A percentile compares a stretch with the other conserved stretches of the same genome.
Conservation (phyloP, 2,113 vertebrate species). For the Leucosticte australis region DNA sequence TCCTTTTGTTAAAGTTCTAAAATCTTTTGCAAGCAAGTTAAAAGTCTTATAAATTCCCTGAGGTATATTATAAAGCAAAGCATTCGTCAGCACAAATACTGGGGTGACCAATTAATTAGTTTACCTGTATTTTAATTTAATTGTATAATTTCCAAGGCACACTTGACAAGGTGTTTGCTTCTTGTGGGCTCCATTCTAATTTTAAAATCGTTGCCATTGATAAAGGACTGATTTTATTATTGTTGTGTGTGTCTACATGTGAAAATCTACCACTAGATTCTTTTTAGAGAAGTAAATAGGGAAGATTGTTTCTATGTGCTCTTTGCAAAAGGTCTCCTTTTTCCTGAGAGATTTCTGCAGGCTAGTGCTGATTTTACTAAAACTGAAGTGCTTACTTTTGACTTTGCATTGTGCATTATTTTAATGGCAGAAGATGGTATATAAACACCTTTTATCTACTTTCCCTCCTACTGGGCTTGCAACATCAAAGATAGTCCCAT, state of each 20-base stretch:
- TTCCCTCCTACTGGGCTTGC: slow-evolving; percentile 40
- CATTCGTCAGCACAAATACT: not conserved
- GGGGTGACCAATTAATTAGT: not conserved
- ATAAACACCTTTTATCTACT: slow-evolving; percentile 62
- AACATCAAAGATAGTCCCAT: slow-evolving; percentile 54
- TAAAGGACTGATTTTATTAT: not conserved
- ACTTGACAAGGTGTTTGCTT: not conserved
- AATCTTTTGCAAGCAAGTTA: not conserved
- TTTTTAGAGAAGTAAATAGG: not conserved
- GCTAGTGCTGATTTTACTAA: slow-evolving; percentile 12
- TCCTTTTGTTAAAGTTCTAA: not conserved
- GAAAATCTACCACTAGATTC: not conserved
- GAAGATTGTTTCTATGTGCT: not conserved
- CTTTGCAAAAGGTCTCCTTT: not conserved
- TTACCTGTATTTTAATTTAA: not conserved
- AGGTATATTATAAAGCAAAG: not conserved
- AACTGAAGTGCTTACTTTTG: not conserved
- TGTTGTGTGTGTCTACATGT: not conserved
- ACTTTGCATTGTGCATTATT: slow-evolving; percentile 41
- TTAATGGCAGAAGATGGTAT: slow-evolving; percentile 50
- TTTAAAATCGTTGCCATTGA: not conserved
- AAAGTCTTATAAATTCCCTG: not conserved
- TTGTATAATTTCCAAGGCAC: not conserved
- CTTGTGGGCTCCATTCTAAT: not conserved
- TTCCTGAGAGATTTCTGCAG: not conserved